phyloP scores from a whole-genome alignment of 1,140 invertebrate species.

The Leptestheria dahalacensis region DNA sequence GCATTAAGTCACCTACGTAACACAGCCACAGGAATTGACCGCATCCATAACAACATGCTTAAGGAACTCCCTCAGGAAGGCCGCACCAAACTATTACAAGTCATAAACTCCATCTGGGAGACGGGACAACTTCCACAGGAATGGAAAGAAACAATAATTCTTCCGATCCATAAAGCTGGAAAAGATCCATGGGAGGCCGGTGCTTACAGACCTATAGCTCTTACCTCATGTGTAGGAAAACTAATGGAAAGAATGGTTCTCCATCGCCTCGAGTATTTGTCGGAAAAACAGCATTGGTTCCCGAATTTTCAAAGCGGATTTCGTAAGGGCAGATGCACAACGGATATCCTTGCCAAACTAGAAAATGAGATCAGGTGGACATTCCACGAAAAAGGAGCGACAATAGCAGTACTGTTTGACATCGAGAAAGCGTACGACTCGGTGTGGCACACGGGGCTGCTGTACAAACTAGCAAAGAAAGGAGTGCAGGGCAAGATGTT shows the following conservation, averaged over 20 bases:
- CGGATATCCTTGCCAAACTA: constrained; percentile 26
- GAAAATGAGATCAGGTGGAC: constrained; percentile 23
- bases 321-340: constrained; percentile 23
- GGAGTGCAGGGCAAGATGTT: neutral
- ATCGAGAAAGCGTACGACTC: constrained; percentile 26
- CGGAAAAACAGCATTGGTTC: constrained; percentile 9
- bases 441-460: constrained; percentile 24
- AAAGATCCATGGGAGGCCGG: constrained; percentile 8
- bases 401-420: constrained; percentile 26
- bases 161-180: constrained; percentile 17
- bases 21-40: neutral
- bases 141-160: constrained; percentile 13
- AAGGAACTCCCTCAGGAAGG: neutral
- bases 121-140: neutral
- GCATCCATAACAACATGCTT: neutral
- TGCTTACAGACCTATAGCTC: constrained; percentile 14
- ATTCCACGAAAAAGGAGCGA: constrained; percentile 24
- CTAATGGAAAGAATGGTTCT: constrained; percentile 16
- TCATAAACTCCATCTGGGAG: neutral
- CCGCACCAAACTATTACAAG: neutral
- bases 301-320: constrained; percentile 22
- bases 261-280: neutral
- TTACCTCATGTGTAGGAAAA: constrained; percentile 13
- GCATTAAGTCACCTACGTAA: neutral
- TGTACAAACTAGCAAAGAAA: constrained; percentile 21